A percentile compares a stretch with the other conserved stretches of the same genome.
Evolutionary conservation across 2,113 vertebrate genomes (phyloP).

Genomic region (Tursiops truncatus): DNA sequence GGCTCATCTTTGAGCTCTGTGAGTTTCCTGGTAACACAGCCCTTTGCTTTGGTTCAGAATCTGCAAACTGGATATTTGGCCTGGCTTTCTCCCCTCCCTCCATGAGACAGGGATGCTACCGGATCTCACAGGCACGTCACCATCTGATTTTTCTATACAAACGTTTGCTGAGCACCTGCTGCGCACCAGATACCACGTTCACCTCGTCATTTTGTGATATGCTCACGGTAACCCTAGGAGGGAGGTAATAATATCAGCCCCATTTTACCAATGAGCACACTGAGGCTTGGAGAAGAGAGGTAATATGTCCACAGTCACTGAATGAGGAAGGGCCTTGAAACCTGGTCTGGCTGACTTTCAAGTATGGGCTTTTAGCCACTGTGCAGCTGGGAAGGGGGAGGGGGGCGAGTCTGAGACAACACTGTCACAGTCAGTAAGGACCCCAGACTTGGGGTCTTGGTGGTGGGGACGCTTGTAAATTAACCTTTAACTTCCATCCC

Average conservation of each 20-base stretch:
- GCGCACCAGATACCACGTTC: accelerated
- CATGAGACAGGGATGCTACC: accelerated
- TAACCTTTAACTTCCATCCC: neutral
- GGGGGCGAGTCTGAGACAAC: neutral
- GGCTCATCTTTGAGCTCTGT: neutral
- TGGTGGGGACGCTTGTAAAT: neutral
- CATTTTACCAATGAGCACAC: neutral
- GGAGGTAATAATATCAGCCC: neutral
- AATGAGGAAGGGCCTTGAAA: neutral
- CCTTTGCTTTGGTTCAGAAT: neutral
- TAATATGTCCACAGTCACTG: neutral
- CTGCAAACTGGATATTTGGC: neutral
- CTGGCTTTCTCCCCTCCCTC: neutral
- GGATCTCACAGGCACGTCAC: neutral
- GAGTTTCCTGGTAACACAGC: neutral
- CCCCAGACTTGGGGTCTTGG: neutral
- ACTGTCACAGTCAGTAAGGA: neutral
- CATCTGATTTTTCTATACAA: neutral
- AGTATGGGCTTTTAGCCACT: neutral
- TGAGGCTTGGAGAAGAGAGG: neutral
- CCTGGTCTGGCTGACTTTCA: neutral
- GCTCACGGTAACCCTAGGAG: neutral
- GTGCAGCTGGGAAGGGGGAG: neutral
- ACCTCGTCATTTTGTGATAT: accelerated
- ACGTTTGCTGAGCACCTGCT: neutral